Evolutionary conservation across 2,113 vertebrate genomes (phyloP).

Genomic region (Carlito syrichta): DNA sequence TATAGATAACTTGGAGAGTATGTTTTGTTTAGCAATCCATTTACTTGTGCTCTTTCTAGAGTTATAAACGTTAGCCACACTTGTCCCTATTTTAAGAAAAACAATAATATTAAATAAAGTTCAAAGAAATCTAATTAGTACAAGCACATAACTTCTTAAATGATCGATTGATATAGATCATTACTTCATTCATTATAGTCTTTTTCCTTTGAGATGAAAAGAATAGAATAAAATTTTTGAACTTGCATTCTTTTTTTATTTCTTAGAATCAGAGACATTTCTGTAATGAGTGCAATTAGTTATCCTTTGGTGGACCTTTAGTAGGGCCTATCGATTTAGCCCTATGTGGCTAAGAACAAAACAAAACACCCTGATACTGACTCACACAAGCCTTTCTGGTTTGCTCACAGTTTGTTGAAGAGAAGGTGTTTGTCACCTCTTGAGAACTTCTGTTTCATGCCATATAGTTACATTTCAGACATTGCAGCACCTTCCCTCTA

Average conservation of each 20-base stretch:
- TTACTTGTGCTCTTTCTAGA: not conserved
- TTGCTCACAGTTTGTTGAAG: not conserved
- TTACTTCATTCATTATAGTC: not conserved
- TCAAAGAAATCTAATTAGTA: not conserved
- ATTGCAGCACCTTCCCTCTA: not conserved
- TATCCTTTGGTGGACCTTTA: not conserved
- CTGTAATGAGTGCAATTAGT: not conserved
- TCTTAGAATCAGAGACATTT: not conserved
- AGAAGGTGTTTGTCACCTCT: not conserved
- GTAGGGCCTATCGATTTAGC: not conserved
- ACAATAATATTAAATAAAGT: not conserved
- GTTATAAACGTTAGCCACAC: not conserved
- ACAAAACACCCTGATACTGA: not conserved
- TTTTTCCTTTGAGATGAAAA: not conserved
- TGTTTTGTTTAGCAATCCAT: not conserved
- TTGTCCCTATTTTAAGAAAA: not conserved
- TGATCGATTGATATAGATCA: not conserved
- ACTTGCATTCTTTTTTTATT: not conserved
- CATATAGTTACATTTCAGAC: not conserved
- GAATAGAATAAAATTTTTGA: not conserved
- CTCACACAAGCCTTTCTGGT: not conserved
- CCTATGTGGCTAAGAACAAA: not conserved
- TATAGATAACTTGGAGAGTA: not conserved
- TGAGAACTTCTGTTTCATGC: not conserved
- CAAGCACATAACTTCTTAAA: not conserved